Evolutionary conservation across 2,797 vertebrate genomes (phyloP).

Genomic region (Scolopax bukidnonensis): DNA sequence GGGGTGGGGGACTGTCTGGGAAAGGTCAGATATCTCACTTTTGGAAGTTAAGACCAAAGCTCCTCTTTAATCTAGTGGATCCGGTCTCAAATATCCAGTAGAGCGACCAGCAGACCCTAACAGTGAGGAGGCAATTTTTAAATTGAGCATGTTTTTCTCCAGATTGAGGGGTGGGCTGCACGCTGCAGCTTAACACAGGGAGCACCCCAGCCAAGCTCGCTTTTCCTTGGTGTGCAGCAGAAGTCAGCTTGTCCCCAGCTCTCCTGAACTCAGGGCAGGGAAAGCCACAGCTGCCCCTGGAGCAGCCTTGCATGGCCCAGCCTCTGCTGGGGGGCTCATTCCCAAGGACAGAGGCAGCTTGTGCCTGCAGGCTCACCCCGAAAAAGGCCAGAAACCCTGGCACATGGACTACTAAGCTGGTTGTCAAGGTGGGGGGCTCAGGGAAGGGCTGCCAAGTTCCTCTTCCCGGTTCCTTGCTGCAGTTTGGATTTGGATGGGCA

Average conservation of each 20-base stretch:
- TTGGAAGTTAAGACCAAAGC: not conserved
- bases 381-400: not conserved
- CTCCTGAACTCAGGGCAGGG: not conserved
- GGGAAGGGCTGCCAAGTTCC: not conserved
- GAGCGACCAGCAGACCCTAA: not conserved
- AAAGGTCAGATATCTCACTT: rapidly evolving
- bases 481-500: not conserved
- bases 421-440: not conserved
- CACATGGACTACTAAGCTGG: not conserved
- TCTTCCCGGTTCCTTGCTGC: not conserved
- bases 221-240: rapidly evolving
- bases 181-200: not conserved
- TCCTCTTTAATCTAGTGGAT: not conserved
- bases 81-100: not conserved
- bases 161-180: not conserved
- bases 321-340: too few species aligned
- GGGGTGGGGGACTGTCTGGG: rapidly evolving
- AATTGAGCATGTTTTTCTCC: not conserved
- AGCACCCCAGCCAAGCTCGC: not conserved
- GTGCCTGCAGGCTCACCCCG: not conserved
- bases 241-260: not conserved
- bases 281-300: not conserved
- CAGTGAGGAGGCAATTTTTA: not conserved
- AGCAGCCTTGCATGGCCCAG: not conserved
- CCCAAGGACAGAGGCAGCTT: rapidly evolving